Evolutionary conservation across 2,113 vertebrate genomes (phyloP), one percentile per base, ranked within the genome.

Genomic region (Thalassoma bifasciatum): DNA sequence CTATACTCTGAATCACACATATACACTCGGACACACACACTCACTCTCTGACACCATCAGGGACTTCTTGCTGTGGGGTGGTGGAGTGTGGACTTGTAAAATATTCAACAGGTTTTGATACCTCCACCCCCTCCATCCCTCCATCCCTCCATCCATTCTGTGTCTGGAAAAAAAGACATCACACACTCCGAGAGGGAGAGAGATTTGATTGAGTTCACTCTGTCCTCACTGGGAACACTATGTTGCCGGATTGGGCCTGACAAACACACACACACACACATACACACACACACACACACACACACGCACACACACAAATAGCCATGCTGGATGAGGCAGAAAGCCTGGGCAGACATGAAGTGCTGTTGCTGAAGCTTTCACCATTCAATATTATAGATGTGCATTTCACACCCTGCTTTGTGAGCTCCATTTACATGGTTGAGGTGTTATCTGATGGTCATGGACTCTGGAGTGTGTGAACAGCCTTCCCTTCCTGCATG

Each of bases 101-200:
- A 84, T 84, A 85, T 89, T 89, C 63, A 89, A 72, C 82, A 86
- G 71, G 79, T 82, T 84, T 75, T 61, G 71, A 83, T 81, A 78
- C 60, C 70, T 72, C 30, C 65, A 54, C 83, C 52, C 67, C 47
- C 44, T 46, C 67, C 40, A 54, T 73, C 68, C 50, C 44, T 77
- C 77, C 63, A 66, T 60, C 40, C 51, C 30, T 30, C 30, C 30
- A 30, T 30, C 30, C 30, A 30, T 30, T 6, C n/a, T 13, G 24
- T 58, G 69, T 53, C 65, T 83, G 59, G 50, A 75, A 75, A 73
- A 67, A 85, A 73, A 72, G 73, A 75, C 68, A 59, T 59, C 53
- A 58, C 71, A 71, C 66, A 66, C 69, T 42, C 53, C 49, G 66
- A 72, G 70, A 72, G 51, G 50, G 13, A 57, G 51, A 60, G 8